A percentile compares a stretch with the other conserved stretches of the same genome.
phyloP scores from a whole-genome alignment of 1,140 invertebrate genomes.

The Penaeus indicus region DNA sequence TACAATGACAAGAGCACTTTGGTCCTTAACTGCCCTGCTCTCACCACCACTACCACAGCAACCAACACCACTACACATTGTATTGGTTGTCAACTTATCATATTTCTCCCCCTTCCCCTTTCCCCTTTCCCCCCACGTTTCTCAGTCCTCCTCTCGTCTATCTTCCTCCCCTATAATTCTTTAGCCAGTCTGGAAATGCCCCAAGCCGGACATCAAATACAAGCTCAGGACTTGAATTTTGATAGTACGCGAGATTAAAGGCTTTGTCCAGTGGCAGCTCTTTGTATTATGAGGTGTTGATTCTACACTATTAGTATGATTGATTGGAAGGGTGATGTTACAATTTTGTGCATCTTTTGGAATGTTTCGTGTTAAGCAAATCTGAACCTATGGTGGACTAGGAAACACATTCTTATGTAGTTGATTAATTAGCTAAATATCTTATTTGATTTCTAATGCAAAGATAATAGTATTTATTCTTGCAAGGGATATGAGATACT shows the following conservation, averaged over 20 bases:
- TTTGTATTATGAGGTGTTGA: conserved; percentile 18
- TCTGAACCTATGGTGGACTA: conserved; percentile 46
- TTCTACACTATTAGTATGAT: conserved; percentile 30
- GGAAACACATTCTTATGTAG: conserved; percentile 30
- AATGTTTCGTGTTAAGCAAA: conserved; percentile 51
- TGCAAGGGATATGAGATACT: no score
- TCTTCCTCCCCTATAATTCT: conserved; percentile 36
- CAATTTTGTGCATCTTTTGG: conserved; percentile 24
- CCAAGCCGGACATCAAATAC: conserved; percentile 62
- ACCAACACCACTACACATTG: conserved; percentile 53
- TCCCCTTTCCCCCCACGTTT: conserved; percentile 22
- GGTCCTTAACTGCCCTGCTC: conserved; percentile 60
- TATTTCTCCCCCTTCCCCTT: conserved; percentile 6
- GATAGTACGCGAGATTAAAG: conserved; percentile 38
- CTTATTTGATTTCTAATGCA: not conserved
- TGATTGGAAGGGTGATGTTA: conserved; percentile 34
- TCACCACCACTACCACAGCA: conserved; percentile 54
- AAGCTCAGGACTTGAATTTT: conserved; percentile 61
- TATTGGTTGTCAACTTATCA: conserved; percentile 55
- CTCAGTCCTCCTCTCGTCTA: not conserved
- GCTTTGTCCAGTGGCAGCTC: conserved; percentile 43
- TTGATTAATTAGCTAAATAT: not conserved
- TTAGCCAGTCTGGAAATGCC: conserved; percentile 52
- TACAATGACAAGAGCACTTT: conserved; percentile 63
- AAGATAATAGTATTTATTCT: no score